Evolutionary conservation across 2,113 vertebrate genomes (phyloP).

Genomic region (Seriola aureovittata): DNA sequence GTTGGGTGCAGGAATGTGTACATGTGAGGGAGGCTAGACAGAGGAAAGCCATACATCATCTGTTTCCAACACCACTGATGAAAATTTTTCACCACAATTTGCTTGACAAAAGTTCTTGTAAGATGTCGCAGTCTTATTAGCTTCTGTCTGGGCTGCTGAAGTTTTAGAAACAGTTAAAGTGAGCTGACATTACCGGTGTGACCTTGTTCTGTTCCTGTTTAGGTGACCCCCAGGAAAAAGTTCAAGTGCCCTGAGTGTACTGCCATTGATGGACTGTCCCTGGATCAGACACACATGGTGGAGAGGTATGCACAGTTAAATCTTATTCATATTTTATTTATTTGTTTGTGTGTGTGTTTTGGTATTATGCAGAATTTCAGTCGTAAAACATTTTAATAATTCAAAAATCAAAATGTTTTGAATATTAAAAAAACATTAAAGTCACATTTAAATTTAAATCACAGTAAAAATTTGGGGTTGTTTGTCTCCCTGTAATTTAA

Average conservation of each 20-base stretch:
- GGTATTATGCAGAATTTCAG: neutral
- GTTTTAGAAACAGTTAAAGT: constrained; percentile 37
- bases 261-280: constrained; percentile 95
- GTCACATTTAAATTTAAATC: neutral
- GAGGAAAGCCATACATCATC: constrained; percentile 86
- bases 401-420: neutral
- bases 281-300: constrained; percentile 99
- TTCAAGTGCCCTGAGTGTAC: constrained; percentile 99
- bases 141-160: constrained; percentile 30
- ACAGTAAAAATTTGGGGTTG: neutral
- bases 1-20: constrained; percentile 14
- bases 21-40: constrained; percentile 65
- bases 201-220: constrained; percentile 57
- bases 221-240: constrained; percentile 99
- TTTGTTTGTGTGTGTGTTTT: neutral
- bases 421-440: neutral
- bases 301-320: constrained; percentile 51
- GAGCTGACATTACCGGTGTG: constrained; percentile 25
- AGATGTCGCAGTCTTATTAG: constrained; percentile 27
- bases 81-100: constrained; percentile 73
- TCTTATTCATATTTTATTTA: neutral
- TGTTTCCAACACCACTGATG: constrained; percentile 79
- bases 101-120: constrained; percentile 2
- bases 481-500: neutral
- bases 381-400: neutral